Base-by-base conservation (phyloP, 1,140 invertebrate species). In the Drosophila kepulauana region DNA sequence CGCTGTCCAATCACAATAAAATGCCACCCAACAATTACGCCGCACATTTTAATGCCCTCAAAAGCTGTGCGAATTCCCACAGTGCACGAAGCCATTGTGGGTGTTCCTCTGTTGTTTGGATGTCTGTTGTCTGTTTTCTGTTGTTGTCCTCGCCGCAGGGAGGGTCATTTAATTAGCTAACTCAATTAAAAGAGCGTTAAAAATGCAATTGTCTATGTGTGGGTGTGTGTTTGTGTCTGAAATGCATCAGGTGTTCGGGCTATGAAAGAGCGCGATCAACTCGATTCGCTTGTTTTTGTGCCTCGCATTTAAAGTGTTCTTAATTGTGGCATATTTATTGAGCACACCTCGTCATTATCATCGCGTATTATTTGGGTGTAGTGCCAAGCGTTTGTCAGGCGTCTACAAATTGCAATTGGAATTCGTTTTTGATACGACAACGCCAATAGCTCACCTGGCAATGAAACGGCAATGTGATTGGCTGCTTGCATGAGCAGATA, bases 131-230 rank as follows among this genome's bases (percentile, higher is more conserved):
- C 20, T 25, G 20, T 25, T 25, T 4, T 4, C 20, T 25, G 8
- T 2, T 10, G 35, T 10, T 10, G 20, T n/a, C 0, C 46, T 10
- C 65, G n/a, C 64, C 11, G 49, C 71, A 69, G 65, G 65, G 65
- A 33, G 59, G 65, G 30, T 41, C 84, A 75, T 88, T 89, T 88
- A 88, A 88, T 88, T 88, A 89, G 80, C 74, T 81, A 89, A 88
- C 84, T 88, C 77, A 88, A 88, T 88, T 88, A 89, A 89, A 88
- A 88, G 85, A 88, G 69, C 81, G 81, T 88, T 78, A 88, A 87
- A 88, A 64, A 15, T 73, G 70, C 78, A 80, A 82, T 84, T 78
- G 61, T 25, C 20, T 25, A 25, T 25, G 20, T 81, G 64, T 66
- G 46, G 35, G 35, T 10, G n/a, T 25, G 3, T 25, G 20, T 25